A percentile compares a stretch with the other conserved stretches of the same genome.
Evolutionary conservation across 2,888 invertebrate genomes (phyloP).

Genomic region (Drosophila crucigera): DNA sequence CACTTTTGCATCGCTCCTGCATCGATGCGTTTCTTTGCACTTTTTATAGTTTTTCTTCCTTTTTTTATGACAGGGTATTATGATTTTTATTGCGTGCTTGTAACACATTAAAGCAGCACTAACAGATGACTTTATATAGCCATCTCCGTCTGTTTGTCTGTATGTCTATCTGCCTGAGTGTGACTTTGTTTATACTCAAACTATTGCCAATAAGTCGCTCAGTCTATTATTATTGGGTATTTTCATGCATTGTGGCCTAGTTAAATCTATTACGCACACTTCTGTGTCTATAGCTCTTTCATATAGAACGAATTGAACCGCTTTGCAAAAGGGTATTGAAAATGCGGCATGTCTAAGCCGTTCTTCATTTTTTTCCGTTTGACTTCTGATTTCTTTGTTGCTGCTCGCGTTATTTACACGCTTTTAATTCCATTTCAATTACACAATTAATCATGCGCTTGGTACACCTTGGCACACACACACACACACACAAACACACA

Average conservation of each 20-base stretch:
- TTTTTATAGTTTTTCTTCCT: background rate
- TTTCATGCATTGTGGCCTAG: background rate
- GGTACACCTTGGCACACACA: slow-evolving; percentile 71
- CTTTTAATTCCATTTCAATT: slow-evolving; percentile 77
- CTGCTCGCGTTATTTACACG: slow-evolving; percentile 52
- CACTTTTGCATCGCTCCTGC: slow-evolving; percentile 22
- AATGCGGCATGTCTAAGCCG: background rate
- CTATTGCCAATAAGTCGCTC: background rate
- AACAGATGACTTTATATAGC: background rate
- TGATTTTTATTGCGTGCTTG: background rate
- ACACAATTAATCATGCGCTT: slow-evolving; percentile 78
- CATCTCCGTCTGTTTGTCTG: background rate
- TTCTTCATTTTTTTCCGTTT: background rate
- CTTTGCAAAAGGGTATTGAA: background rate
- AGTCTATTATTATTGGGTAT: no score
- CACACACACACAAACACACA: slow-evolving; percentile 39
- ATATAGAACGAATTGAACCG: no score
- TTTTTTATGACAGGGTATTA: background rate
- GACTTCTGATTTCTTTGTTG: slow-evolving; percentile 27
- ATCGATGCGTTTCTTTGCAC: slow-evolving; percentile 8
- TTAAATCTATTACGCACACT: no score
- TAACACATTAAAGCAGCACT: background rate
- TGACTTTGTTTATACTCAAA: no score
- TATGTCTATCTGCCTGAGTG: no score
- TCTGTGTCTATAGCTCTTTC: no score